Evolutionary conservation across 1,140 invertebrate genomes (phyloP), one percentile per base, ranked within the genome.

Genomic region (roundworm (Caenorhabditis elegans)): DNA sequence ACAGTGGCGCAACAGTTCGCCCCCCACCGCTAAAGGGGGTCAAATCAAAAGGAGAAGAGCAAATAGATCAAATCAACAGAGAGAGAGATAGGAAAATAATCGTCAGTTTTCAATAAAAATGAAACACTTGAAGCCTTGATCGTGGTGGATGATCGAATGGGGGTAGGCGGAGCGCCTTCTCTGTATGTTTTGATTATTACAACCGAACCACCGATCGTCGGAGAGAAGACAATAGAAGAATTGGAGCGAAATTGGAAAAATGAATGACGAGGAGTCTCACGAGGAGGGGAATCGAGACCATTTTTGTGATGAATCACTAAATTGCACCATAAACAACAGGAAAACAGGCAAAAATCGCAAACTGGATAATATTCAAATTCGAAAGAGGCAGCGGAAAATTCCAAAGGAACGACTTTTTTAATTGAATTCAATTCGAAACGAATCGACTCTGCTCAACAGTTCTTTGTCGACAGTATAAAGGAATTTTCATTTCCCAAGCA

Each of bases 151-250:
- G 55, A 60, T 60, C 22, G 24, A 28, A 55, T 11, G 15, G 34
- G 60, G 60, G 15, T 15, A 43, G 60, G 34, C 34, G 60, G 34
- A 13, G 34, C 60, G 17, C 19, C 4, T 1, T 39, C n/a, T 70
- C 60, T 70, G 60, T 70, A 70, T 70, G 60, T 70, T 70, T 70
- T 70, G 60, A 70, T 70, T 70, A 70, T 19, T 60, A 19, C 60
- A 36, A n/a, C n/a, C n/a, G n/a, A n/a, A n/a, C n/a, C n/a, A n/a
- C n/a, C n/a, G n/a, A n/a, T n/a, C n/a, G n/a, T n/a, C n/a, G 60
- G 17, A 39, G 17, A n/a, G 10, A 31, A 39, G 5, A 39, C 11
- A 22, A 8, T 22, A 19, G 10, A 11, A 28, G 17, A 36, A 39
- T n/a, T n/a, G n/a, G n/a, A n/a, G n/a, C n/a, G n/a, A 43, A 43